phyloP scores from a whole-genome alignment of 2,888 invertebrate species.

The Sarcophaga variegata region DNA sequence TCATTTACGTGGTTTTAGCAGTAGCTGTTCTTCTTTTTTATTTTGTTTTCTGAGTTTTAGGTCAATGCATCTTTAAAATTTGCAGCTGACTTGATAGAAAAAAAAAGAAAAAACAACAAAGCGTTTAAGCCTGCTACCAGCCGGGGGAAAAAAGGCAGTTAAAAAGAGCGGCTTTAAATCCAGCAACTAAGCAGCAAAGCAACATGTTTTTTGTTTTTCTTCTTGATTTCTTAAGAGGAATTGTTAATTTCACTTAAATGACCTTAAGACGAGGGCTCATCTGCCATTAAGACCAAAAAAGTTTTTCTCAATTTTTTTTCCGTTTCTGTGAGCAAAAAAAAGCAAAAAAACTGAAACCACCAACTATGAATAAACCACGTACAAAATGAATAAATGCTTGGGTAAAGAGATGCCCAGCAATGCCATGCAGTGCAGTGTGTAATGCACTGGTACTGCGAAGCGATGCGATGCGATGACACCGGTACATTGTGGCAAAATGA shows the following conservation, averaged over 20 bases:
- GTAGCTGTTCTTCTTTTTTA: conserved; percentile 51
- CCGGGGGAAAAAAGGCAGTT: background rate
- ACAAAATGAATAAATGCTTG: conserved; percentile 5
- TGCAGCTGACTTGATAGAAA: conserved; percentile 50
- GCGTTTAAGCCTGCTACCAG: background rate
- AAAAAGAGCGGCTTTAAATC: background rate
- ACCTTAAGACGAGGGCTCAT: conserved; percentile 69
- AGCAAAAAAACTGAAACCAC: conserved; percentile 47
- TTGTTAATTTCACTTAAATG: conserved; percentile 69
- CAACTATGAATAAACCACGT: conserved; percentile 65
- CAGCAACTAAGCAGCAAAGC: background rate
- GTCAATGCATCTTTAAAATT: conserved; percentile 49
- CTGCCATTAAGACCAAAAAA: conserved; percentile 65
- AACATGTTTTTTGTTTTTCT: conserved; percentile 49
- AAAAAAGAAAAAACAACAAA: background rate
- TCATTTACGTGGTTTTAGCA: conserved; percentile 68
- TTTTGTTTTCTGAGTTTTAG: conserved; percentile 34
- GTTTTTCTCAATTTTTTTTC: conserved; percentile 7
- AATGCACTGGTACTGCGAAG: background rate
- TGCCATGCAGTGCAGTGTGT: too few relatives aligned
- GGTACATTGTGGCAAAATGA: conserved; percentile 66
- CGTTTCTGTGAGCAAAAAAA: too few relatives aligned
- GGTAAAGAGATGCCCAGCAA: background rate
- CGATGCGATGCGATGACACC: conserved; percentile 62
- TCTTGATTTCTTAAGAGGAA: conserved; percentile 25